Base-by-base conservation (phyloP, 2,888 invertebrate species). In the Nipponacmea schrenckii region DNA sequence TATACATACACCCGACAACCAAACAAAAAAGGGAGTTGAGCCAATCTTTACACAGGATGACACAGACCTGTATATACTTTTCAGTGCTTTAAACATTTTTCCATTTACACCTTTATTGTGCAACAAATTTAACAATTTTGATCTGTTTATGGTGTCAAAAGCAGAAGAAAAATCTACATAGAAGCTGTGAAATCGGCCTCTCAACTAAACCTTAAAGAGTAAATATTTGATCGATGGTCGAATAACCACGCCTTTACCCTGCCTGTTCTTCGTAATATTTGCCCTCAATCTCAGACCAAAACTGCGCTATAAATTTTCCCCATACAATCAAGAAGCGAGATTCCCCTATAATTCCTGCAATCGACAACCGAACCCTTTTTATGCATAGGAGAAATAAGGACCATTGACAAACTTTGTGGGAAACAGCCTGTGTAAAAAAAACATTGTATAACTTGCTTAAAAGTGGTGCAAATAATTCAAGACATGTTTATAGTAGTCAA, bases 261-360 rank as follows among this genome's bases (percentile, higher is more conserved):
- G n/a, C n/a, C n/a, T n/a, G n/a, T n/a, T n/a, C n/a, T n/a, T n/a
- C n/a, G n/a, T n/a, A n/a, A n/a, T n/a, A 46, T 17, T 46, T 46
- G 17, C 17, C 17, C 17, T 46, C 46, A 46, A 46, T 15, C 14
- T 67, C 66, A 17, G 39, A 45, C 67, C 66, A 73, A 27, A 15
- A 70, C 56, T 12, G 64, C n/a, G 15, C 67, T 73, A 70, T 70
- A 73, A n/a, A 73, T 31, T 62, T 73, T 70, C 8, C 67, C 70
- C 20, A 72, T n/a, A 50, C 62, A 62, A 46, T 63, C 62, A n/a
- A n/a, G 8, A 73, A 73, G 62, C 15, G 67, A 64, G 24, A 73
- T 73, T 7, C 73, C 73, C 15, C 73, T 56, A 46, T 69, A 73
- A 67, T 73, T 69, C 5, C 17, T 65, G 14, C 39, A 31, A 20